Conservation (phyloP, 2,113 vertebrate genomes). For the Ptyas mucosa region DNA sequence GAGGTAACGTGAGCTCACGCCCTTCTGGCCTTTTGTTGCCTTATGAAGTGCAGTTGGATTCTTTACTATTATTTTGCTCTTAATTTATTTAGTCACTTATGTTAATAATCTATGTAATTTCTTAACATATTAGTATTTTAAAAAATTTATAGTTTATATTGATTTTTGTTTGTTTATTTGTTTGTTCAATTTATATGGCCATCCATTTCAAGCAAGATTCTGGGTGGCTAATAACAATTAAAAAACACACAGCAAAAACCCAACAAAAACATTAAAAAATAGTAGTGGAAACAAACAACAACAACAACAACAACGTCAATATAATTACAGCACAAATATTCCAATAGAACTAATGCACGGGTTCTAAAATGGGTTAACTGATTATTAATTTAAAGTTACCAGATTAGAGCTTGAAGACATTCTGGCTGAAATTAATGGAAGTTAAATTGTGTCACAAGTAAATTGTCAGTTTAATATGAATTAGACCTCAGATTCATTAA, state of each 20-base stretch:
- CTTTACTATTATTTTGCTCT: no score
- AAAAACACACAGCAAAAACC: neutral
- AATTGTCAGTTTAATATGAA: neutral
- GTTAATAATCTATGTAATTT: neutral
- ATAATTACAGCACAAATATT: neutral
- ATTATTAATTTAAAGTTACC: neutral
- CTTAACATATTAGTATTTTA: neutral
- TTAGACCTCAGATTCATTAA: neutral
- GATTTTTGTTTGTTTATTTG: neutral
- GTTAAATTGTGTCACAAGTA: neutral
- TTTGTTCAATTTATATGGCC: neutral
- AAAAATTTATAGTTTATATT: neutral
- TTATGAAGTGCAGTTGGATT: no score
- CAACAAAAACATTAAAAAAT: neutral
- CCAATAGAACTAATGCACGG: neutral
- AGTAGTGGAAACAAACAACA: neutral
- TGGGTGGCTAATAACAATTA: neutral
- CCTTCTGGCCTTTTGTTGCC: no score
- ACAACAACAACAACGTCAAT: neutral
- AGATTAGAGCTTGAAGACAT: neutral
- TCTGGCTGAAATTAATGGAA: neutral
- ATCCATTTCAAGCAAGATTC: neutral
- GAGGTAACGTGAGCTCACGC: neutral
- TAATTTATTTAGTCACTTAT: no score
- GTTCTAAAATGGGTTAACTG: neutral